Conservation (phyloP, 2,113 vertebrate species). For the Macrotis lagotis region DNA sequence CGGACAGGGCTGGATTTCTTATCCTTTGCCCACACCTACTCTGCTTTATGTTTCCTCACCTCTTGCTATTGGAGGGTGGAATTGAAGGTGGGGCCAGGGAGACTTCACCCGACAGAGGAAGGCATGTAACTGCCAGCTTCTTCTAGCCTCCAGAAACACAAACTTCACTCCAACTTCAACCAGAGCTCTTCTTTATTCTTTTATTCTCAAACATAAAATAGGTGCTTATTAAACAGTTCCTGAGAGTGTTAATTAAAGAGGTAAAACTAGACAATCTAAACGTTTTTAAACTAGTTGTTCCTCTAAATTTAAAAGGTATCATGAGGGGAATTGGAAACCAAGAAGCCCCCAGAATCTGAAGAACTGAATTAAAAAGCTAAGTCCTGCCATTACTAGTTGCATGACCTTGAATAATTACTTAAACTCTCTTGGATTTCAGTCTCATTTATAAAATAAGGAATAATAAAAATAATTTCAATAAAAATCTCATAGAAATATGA, state of each 20-base stretch:
- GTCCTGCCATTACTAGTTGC: neutral
- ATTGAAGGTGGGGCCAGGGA: neutral
- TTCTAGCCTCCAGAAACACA: neutral
- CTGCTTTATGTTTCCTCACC: neutral
- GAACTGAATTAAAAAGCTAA: neutral
- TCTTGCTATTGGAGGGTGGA: neutral
- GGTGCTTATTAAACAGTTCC: neutral
- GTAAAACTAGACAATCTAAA: neutral
- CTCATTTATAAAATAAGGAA: neutral
- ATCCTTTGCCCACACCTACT: neutral
- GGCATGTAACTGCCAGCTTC: neutral
- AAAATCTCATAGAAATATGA: neutral
- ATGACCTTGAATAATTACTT: neutral
- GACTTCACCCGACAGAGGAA: fast-evolving
- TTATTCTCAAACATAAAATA: neutral
- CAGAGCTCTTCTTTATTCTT: neutral
- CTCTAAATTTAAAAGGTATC: neutral
- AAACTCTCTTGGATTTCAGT: neutral
- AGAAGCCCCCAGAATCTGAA: neutral
- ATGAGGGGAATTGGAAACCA: neutral
- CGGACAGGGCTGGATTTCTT: fast-evolving
- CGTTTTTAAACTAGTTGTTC: neutral
- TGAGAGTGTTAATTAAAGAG: neutral
- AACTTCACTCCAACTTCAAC: neutral
- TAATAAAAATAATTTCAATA: neutral